Conservation (phyloP, 2,113 vertebrate genomes). For the Coryphaenoides rupestris region DNA sequence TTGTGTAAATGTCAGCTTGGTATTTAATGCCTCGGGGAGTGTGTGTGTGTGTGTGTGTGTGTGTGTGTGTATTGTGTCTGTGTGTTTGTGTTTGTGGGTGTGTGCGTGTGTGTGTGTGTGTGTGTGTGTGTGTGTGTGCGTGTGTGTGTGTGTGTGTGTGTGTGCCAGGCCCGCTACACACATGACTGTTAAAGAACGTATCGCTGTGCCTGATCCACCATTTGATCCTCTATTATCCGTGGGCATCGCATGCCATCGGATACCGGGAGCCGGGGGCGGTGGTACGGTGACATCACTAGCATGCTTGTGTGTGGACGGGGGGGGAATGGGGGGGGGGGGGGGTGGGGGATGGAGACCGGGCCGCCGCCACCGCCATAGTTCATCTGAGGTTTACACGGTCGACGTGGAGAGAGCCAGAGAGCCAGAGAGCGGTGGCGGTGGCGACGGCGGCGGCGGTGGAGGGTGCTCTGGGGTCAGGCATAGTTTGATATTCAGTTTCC, state of each 20-base stretch:
- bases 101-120: conserved; percentile 30
- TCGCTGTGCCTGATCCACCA: too few species aligned
- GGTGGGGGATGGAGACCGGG: neutral
- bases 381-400: conserved; percentile 24
- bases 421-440: conserved; percentile 3
- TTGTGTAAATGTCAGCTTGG: conserved; percentile 67
- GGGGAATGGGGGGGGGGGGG: conserved; percentile 17
- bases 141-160: too few species aligned
- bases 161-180: too few species aligned
- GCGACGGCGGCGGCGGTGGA: neutral
- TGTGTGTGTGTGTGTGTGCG: too few species aligned
- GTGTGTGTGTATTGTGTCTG: too few species aligned
- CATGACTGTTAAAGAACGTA: too few species aligned
- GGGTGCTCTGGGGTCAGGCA: conserved; percentile 11
- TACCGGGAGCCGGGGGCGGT: conserved; percentile 5
- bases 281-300: conserved; percentile 31
- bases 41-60: conserved; percentile 34
- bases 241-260: conserved; percentile 9
- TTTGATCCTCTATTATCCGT: conserved; percentile 17
- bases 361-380: neutral
- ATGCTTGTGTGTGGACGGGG: conserved; percentile 34
- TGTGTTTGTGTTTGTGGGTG: neutral
- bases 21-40: conserved; percentile 61
- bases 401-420: neutral
- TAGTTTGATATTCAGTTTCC: conserved; percentile 58